Evolutionary conservation across 2,888 invertebrate genomes (phyloP).

Genomic region (Parapristionchus giblindavisi): DNA sequence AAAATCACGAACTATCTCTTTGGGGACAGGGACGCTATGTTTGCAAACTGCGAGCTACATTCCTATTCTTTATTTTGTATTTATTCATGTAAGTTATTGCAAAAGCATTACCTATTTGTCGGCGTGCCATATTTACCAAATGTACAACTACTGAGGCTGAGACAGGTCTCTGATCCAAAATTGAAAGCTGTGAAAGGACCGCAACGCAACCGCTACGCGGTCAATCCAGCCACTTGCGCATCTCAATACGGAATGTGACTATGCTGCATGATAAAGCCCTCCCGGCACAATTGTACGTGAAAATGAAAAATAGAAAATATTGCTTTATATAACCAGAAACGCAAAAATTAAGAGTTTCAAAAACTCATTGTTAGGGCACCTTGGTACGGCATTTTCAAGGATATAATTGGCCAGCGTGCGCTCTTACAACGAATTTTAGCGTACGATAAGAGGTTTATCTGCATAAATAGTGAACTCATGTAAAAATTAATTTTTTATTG

Average conservation of each 20-base stretch:
- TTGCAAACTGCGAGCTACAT: too few relatives aligned
- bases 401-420: neutral
- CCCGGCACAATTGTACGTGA: neutral
- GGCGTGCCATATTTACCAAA: conserved; percentile 7
- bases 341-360: neutral
- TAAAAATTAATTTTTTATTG: too few relatives aligned
- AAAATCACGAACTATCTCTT: neutral
- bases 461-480: too few relatives aligned
- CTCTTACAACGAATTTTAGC: neutral
- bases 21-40: neutral
- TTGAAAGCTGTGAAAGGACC: conserved; percentile 23
- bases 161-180: conserved; percentile 22
- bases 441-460: too few relatives aligned
- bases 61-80: too few relatives aligned
- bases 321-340: neutral
- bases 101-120: conserved; percentile 19
- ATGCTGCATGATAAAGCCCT: conserved; percentile 6
- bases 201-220: conserved; percentile 37
- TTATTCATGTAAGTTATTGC: neutral
- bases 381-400: conserved; percentile 9
- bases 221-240: conserved; percentile 26
- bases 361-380: conserved; percentile 6
- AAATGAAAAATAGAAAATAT: neutral
- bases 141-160: neutral
- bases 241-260: neutral